Percentiles rank a stretch among this genome's conserved stretches.
Evolutionary conservation across 1,140 invertebrate genomes (phyloP).

Genomic region (Drosophila setifemur): DNA sequence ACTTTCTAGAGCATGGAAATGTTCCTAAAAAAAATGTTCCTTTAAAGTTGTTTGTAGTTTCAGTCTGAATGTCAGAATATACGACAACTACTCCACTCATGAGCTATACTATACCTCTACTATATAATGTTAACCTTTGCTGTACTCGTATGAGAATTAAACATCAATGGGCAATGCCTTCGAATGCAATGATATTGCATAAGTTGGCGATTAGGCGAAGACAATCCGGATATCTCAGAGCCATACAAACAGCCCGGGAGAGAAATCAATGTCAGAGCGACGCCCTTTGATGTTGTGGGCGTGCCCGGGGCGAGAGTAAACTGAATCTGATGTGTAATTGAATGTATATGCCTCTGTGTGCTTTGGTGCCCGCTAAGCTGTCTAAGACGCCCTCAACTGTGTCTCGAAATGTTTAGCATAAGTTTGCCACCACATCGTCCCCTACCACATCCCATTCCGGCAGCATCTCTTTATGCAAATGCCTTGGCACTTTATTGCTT

Average conservation of each 20-base stretch:
- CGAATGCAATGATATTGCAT: conserved; percentile 51
- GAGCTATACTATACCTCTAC: no score
- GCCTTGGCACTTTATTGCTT: conserved; percentile 62
- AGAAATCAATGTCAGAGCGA: conserved; percentile 35
- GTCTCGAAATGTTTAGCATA: conserved; percentile 41
- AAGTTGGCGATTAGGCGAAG: conserved; percentile 39
- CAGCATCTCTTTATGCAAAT: conserved; percentile 33
- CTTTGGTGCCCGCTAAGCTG: conserved; percentile 19
- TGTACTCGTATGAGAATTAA: conserved; percentile 12
- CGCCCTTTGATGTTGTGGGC: conserved; percentile 58
- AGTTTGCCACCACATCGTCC: conserved; percentile 4
- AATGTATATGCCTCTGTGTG: conserved; percentile 31
- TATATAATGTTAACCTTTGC: neutral
- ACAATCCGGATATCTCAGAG: conserved; percentile 7
- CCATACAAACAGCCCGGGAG: neutral
- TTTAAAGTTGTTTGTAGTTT: no score
- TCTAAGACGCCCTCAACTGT: conserved; percentile 24
- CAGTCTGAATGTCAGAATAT: no score
- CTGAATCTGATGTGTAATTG: conserved; percentile 60
- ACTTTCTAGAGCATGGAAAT: no score
- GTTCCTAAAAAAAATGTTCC: no score
- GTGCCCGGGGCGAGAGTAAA: conserved; percentile 33
- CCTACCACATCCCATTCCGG: conserved; percentile 1
- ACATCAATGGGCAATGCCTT: conserved; percentile 18
- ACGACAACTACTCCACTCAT: no score